Base-by-base conservation (phyloP, 2,113 vertebrate genomes). In the Cheirogaleus medius region DNA sequence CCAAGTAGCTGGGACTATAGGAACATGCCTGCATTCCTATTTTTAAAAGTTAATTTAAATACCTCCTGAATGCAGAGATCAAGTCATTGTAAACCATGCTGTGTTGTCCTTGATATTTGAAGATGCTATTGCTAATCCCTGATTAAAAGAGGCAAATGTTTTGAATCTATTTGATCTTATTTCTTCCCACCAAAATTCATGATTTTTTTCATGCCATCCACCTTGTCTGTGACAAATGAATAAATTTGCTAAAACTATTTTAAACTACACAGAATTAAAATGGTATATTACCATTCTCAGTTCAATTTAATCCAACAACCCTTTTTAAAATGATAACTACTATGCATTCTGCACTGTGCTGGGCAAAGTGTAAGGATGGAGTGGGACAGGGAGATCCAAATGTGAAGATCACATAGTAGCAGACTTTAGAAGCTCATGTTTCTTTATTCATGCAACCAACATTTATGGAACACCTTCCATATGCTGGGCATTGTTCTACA, bases 1-100 rank as follows among this genome's bases (percentile, higher is more conserved):
- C 44, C 73, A 76, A 47, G 42, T 32, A 47, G 73, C 42, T 47
- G 27, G 27, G 73, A 47, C 42, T 47, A 47, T 27, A 47, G 42
- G 14, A 8, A 17, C 29, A 47, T 32, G 27, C 42, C 15, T 47
- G 42, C 29, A 74, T 52, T 95, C 32, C 6, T 94, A 81, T 91
- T 95, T 78, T 63, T 82, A 96, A 95, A 47, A n/a, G 29, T 87
- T 80, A 71, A 82, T 82, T 83, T 78, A 80, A 95, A 80, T 74
- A 64, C 4, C 15, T 76, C 10, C 32, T 84, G 34, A 90, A 84
- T 82, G 23, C 80, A 91, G 64, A 66, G 18, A 85, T n/a, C 6
- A 9, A 21, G 39, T 39, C 49, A 66, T 91, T 84, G 74, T 37
- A 77, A 78, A 5, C 56, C 29, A n/a, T 63, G 15, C n/a, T 80